Conservation (phyloP, 2,113 vertebrate species). For the Chaetorhynchus papuensis region DNA sequence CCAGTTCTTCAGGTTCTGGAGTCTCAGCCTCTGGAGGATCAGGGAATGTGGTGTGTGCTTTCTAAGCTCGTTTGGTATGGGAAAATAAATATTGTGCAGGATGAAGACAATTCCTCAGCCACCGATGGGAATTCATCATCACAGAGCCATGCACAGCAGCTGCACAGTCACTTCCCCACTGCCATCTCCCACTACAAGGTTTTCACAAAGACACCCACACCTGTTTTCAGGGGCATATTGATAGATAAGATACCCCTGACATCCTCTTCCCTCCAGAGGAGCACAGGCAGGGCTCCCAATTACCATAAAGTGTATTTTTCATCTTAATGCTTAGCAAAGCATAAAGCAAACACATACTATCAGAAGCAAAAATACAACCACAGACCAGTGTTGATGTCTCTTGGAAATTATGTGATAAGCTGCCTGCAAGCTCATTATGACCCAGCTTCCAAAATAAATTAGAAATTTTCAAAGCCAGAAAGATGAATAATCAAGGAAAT, state of each 20-base stretch:
- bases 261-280: background rate
- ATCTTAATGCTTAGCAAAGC: background rate
- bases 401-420: background rate
- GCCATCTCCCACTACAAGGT: background rate
- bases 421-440: background rate
- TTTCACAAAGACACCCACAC: background rate
- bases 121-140: background rate
- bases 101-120: background rate
- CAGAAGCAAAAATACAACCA: background rate
- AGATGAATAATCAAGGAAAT: conserved; percentile 21
- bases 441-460: background rate
- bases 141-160: accelerated
- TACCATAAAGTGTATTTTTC: background rate
- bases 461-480: background rate
- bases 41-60: background rate
- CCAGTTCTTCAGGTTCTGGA: background rate
- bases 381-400: background rate
- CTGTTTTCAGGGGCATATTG: background rate
- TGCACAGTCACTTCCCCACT: background rate
- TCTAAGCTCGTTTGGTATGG: background rate
- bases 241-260: background rate
- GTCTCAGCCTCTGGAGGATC: background rate
- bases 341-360: background rate
- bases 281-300: background rate
- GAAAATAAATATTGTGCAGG: background rate